Conservation (phyloP, 2,888 invertebrate species). For the Acrocyrtus sp. region DNA sequence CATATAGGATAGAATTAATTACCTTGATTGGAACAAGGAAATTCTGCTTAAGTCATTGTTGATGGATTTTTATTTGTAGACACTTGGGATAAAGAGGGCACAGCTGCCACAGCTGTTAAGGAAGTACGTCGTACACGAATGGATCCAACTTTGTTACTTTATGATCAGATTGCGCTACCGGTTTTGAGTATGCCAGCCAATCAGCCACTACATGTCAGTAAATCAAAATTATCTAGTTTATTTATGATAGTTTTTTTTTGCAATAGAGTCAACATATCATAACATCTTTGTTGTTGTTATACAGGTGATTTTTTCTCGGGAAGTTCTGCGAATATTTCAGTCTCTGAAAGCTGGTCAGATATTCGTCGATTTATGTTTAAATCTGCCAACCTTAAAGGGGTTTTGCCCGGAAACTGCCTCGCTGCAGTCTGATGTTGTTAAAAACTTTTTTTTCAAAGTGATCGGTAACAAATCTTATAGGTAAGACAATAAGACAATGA, state of each 20-base stretch:
- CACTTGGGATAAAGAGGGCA: slow-evolving; percentile 63
- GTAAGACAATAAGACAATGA: too few species aligned
- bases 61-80: slow-evolving; percentile 44
- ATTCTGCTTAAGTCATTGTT: not conserved
- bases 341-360: slow-evolving; percentile 57
- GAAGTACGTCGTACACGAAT: slow-evolving; percentile 62
- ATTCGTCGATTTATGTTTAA: slow-evolving; percentile 58
- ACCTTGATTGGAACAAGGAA: too few species aligned
- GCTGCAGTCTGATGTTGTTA: slow-evolving; percentile 53
- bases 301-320: slow-evolving; percentile 55
- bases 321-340: slow-evolving; percentile 59
- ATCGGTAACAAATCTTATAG: slow-evolving; percentile 34
- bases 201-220: slow-evolving; percentile 57
- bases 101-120: slow-evolving; percentile 53
- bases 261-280: not conserved
- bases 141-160: slow-evolving; percentile 61
- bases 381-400: slow-evolving; percentile 53
- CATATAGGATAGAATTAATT: too few species aligned
- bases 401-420: slow-evolving; percentile 48
- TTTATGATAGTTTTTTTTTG: not conserved
- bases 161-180: slow-evolving; percentile 62
- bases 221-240: too few species aligned
- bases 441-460: slow-evolving; percentile 48
- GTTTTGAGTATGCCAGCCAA: slow-evolving; percentile 60
- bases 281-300: too few species aligned